A percentile compares a stretch with the other conserved stretches of the same genome.
Evolutionary conservation across 2,113 vertebrate species (phyloP).

Genomic region (Labeo catla): DNA sequence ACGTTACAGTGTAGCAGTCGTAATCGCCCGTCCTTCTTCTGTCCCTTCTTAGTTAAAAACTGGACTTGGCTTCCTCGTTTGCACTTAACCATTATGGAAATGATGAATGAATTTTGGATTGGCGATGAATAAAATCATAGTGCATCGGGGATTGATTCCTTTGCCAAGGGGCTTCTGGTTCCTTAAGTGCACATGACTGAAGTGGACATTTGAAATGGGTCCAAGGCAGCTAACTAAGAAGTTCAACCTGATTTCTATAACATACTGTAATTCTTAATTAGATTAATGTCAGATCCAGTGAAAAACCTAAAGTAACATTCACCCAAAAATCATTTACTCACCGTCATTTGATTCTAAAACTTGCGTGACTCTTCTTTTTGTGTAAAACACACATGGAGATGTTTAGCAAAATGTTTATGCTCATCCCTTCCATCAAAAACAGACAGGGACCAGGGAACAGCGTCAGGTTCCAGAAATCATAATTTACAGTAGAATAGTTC

Average conservation of each 20-base stretch:
- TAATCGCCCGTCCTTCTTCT: neutral
- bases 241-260: neutral
- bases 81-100: constrained; percentile 17
- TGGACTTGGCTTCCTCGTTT: constrained; percentile 3
- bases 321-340: neutral
- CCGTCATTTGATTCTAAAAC: neutral
- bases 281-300: neutral
- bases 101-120: constrained; percentile 16
- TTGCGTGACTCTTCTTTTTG: neutral
- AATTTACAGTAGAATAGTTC: neutral
- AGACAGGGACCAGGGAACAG: neutral
- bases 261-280: neutral
- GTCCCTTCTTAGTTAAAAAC: constrained; percentile 13
- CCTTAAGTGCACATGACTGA: constrained; percentile 11
- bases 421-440: neutral
- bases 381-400: neutral
- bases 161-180: constrained; percentile 11
- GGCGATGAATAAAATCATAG: constrained; percentile 19
- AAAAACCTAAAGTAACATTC: neutral
- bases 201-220: constrained; percentile 20
- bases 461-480: neutral
- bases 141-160: constrained; percentile 17
- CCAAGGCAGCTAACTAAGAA: constrained; percentile 19
- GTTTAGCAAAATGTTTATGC: neutral
- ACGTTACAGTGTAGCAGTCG: neutral